These are phyloP conservation scores for Ectropis crepuscularia DNA, from an alignment of 2,888 invertebrate species.

Conservation along the genomic window DNA sequence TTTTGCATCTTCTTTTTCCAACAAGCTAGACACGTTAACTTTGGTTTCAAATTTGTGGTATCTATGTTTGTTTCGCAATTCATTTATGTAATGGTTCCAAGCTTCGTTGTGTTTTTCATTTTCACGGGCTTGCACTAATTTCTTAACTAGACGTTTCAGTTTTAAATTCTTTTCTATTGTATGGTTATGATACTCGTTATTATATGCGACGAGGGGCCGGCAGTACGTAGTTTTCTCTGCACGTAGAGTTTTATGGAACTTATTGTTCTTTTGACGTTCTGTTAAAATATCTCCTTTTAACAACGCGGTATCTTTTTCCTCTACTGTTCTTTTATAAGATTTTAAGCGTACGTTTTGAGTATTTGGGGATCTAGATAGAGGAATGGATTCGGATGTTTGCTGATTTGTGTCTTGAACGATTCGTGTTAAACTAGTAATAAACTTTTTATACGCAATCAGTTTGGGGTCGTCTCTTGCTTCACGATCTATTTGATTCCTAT, in stretches of 20 bases:
- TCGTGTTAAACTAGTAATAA: slow-evolving; percentile 9
- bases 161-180: slow-evolving; percentile 59
- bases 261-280: background rate
- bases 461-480: slow-evolving; percentile 3
- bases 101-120: slow-evolving; percentile 59
- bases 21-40: slow-evolving; percentile 4
- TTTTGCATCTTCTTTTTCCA: slow-evolving; percentile 28
- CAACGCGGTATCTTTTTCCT: slow-evolving; percentile 3
- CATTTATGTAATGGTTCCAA: slow-evolving; percentile 70
- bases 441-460: slow-evolving; percentile 8
- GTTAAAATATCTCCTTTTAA: slow-evolving; percentile 1
- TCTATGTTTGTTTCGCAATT: slow-evolving; percentile 60
- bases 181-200: slow-evolving; percentile 56
- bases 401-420: slow-evolving; percentile 8
- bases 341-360: background rate
- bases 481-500: background rate
- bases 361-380: background rate
- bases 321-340: slow-evolving; percentile 12
- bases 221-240: slow-evolving; percentile 63
- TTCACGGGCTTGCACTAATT: slow-evolving; percentile 55
- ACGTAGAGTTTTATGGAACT: slow-evolving; percentile 30
- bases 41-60: slow-evolving; percentile 10
- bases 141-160: slow-evolving; percentile 57
- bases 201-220: slow-evolving; percentile 50
- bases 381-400: background rate